Evolutionary conservation across 2,888 invertebrate genomes (phyloP), one percentile per base, ranked within the genome.

Genomic region (Zygogramma bicolorata): DNA sequence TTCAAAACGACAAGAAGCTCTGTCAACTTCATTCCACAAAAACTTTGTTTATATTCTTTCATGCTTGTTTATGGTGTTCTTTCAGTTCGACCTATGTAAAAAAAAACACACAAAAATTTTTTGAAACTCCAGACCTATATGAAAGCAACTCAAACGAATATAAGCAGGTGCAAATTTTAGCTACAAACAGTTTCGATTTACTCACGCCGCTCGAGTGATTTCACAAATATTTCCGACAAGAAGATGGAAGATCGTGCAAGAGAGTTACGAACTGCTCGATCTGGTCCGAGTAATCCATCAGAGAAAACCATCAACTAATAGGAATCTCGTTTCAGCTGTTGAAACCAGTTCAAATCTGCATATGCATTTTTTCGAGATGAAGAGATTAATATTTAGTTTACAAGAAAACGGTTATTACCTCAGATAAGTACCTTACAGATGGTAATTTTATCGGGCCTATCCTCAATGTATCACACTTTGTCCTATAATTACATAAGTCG

Each of bases 331-430:
- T 42, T 61, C 38, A 60, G 29, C 61, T 61, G 60, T 49, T 31
- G 25, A 34, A 68, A 68, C 68, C 68, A 68, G 68, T 68, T 68
- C 46, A 68, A 34, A 68, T 68, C 60, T 68, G 68, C 68, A 68
- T 68, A 68, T 57, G 7, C 46, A 49, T 68, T 61, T 67, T 66
- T 67, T 61, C 25, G 68, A 61, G 68, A 68, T 68, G 68, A 68
- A 68, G 61, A 68, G 68, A 68, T 68, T 61, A 68, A 68, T 60
- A 46, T 67, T 59, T 59, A 67, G 67, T 67, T 67, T 42, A 59
- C 49, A 49, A 61, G 68, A 68, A 68, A 60, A 68, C 57, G 31
- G 59, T 68, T 61, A 68, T 68, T 57, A 68, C 60, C 60, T 68
- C 34, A 61, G 60, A 60, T 46, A 57, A 49, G 46, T 49, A 68